Evolutionary conservation across 2,113 vertebrate species (phyloP), one percentile per base, ranked within the genome.

Genomic region (Seriola aureovittata): DNA sequence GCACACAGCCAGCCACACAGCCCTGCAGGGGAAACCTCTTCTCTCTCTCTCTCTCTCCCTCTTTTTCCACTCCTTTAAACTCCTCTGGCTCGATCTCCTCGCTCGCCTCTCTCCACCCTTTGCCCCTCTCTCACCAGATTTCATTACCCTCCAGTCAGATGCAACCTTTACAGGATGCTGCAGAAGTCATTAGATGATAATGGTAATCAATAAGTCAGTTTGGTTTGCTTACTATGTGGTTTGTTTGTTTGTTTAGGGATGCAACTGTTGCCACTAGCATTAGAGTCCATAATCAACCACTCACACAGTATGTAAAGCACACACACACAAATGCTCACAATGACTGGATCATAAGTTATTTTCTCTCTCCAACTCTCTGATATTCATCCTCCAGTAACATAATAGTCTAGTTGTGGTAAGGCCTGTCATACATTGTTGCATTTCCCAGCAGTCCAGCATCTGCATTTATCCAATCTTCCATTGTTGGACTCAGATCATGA

Each of bases 1-100:
- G 92, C 91, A 79, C 88, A 91, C 84, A 93, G 95, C 96, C 94
- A 93, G 94, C 94, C 96, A 88, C 86, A 95, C 86, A 95, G 86
- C 69, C 86, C 85, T 84, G 82, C 95, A 93, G 68, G 94, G 87
- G 94, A 95, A 92, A 95, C 92, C 95, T 95, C 86, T 84, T 76
- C 55, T 71, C 78, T 82, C 95, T 95, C 90, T 77, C 95, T 95
- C 90, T 77, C 67, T 80, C 85, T 89, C 77, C 67, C 68, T 84
- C 81, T 77, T 87, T 90, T 91, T 91, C 87, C 89, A 88, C 81
- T 78, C 65, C 44, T 81, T 89, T 42, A 84, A 81, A 78, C 87
- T 83, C 38, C 66, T 75, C 67, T 73, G 78, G 77, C 84, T 82
- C 66, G 63, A 65, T 66, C 62, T 40, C 77, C 48, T 63, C 72